These are phyloP conservation scores for Drosophila setifemur DNA, from an alignment of 1,140 invertebrate genomes.

Conservation along the genomic window DNA sequence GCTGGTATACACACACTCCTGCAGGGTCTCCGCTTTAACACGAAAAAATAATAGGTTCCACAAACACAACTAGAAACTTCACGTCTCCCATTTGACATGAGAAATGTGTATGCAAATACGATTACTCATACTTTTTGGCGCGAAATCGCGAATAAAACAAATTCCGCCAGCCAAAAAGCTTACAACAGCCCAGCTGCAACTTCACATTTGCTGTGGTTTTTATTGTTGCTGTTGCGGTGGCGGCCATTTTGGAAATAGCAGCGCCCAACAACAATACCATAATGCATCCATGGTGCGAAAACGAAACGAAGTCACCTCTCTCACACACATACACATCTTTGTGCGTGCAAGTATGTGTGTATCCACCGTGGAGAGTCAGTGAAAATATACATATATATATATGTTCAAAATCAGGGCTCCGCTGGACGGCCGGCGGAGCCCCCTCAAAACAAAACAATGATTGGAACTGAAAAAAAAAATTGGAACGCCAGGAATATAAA, in stretches of 20 bases:
- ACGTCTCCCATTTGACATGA: no score
- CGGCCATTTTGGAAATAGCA: slow-evolving; percentile 65
- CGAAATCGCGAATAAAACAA: background rate
- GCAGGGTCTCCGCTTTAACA: background rate
- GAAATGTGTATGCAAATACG: no score
- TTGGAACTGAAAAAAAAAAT: no score
- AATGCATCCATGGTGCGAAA: slow-evolving; percentile 60
- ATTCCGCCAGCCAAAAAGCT: background rate
- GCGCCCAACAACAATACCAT: slow-evolving; percentile 28
- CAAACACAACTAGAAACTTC: no score
- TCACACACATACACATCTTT: slow-evolving; percentile 9
- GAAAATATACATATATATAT: slow-evolving; percentile 11
- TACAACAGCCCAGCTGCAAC: background rate
- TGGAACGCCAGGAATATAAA: no score
- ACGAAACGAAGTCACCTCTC: slow-evolving; percentile 58
- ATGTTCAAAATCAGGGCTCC: slow-evolving; percentile 51
- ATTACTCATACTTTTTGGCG: background rate
- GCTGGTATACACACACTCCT: slow-evolving; percentile 1
- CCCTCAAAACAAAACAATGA: slow-evolving; percentile 12
- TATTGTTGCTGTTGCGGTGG: slow-evolving; percentile 36
- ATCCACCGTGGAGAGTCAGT: slow-evolving; percentile 51
- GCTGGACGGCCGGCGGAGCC: slow-evolving; percentile 35
- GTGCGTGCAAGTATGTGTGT: slow-evolving; percentile 59
- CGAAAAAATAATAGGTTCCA: no score
- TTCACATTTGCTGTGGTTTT: no score